Percentiles rank a stretch among this genome's conserved stretches.
Evolutionary conservation across 2,888 invertebrate species (phyloP).

Genomic region (Drosophila meridiana): DNA sequence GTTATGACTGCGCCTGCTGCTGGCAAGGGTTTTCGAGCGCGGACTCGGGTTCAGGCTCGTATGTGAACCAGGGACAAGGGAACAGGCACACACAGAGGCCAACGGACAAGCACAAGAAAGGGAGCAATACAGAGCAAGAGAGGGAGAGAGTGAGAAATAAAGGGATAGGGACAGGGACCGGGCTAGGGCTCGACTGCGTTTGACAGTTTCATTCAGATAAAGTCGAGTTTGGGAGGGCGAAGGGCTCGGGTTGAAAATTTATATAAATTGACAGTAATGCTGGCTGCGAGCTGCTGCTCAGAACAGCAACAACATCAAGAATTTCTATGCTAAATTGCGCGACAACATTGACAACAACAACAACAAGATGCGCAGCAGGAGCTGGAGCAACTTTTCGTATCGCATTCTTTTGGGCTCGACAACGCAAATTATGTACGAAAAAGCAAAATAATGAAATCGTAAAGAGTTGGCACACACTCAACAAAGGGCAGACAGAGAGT

Average conservation of each 20-base stretch:
- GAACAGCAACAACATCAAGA: constrained; percentile 57
- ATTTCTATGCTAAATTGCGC: constrained; percentile 62
- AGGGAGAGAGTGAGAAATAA: background rate
- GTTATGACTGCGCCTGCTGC: constrained; percentile 62
- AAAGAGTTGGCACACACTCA: constrained; percentile 65
- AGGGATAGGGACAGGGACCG: background rate
- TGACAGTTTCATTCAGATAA: constrained; percentile 58
- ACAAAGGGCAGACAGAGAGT: background rate
- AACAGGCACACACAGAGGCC: background rate
- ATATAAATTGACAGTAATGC: constrained; percentile 78
- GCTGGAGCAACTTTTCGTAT: constrained; percentile 49
- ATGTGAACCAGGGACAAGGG: background rate
- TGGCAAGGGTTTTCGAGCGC: constrained; percentile 58
- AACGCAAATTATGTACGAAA: constrained; percentile 74
- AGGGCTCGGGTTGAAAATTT: constrained; percentile 56
- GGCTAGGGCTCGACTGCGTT: constrained; percentile 42
- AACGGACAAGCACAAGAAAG: constrained; percentile 3
- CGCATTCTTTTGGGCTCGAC: constrained; percentile 59
- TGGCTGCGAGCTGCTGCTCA: constrained; percentile 50
- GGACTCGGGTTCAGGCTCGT: constrained; percentile 15
- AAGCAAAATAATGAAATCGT: constrained; percentile 76
- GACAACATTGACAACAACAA: constrained; percentile 40
- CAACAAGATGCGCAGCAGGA: background rate
- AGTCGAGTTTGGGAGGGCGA: background rate
- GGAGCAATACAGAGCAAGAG: background rate